Percentiles rank a stretch among this genome's conserved stretches.
These are phyloP conservation scores for Phoenicopterus ruber DNA, from an alignment of 2,113 vertebrate species.

Conservation along the genomic window DNA sequence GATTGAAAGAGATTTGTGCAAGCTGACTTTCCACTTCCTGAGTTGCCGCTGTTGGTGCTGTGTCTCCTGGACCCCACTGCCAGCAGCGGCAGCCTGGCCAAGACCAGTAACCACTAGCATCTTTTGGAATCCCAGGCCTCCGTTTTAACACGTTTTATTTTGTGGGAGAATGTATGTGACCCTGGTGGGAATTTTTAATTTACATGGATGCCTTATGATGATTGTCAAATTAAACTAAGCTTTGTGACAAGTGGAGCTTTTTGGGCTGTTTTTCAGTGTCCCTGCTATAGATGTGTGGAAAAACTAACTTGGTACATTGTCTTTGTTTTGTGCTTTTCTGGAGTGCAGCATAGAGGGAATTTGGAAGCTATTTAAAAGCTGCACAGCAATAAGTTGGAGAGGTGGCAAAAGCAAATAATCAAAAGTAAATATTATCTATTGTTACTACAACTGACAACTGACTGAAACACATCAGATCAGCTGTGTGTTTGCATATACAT, in stretches of 20 bases:
- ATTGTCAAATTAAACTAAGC: slow-evolving; percentile 63
- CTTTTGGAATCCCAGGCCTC: slow-evolving; percentile 7
- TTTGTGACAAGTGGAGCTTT: slow-evolving; percentile 42
- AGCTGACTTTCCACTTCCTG: slow-evolving; percentile 26
- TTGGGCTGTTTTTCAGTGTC: not conserved
- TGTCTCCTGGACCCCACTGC: not conserved
- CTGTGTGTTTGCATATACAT: not conserved
- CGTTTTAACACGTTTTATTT: slow-evolving; percentile 25
- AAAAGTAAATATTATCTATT: not conserved
- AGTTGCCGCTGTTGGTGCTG: not conserved
- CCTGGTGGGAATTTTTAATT: slow-evolving; percentile 54
- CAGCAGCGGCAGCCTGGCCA: not conserved
- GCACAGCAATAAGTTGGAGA: not conserved
- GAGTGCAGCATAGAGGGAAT: not conserved
- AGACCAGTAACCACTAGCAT: slow-evolving; percentile 2
- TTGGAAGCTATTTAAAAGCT: not conserved
- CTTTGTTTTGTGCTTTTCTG: not conserved
- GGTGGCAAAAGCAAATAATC: not conserved
- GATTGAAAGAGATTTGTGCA: slow-evolving; percentile 4
- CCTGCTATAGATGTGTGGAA: not conserved
- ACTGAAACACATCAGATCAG: not conserved
- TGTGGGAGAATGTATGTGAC: slow-evolving; percentile 47
- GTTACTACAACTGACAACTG: not conserved
- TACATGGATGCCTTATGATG: slow-evolving; percentile 67
- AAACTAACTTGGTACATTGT: not conserved